Conservation (phyloP, 2,797 vertebrate genomes). For the Ambastaia sidthimunki region DNA sequence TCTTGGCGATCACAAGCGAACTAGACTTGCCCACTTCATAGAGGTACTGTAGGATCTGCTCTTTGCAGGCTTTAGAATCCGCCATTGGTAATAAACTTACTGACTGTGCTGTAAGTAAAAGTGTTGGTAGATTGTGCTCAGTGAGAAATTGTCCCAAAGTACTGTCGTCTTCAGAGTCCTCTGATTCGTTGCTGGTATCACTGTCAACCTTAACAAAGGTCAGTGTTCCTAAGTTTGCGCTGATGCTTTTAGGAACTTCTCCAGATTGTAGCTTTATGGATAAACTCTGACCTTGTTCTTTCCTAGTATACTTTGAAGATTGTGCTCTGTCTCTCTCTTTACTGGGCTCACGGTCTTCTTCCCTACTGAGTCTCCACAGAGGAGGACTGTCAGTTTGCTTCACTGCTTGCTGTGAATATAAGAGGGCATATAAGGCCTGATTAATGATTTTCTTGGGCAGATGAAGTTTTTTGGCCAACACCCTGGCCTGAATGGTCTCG, state of each 20-base stretch:
- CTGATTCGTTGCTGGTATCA: slow-evolving; percentile 49
- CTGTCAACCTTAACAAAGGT: slow-evolving; percentile 21
- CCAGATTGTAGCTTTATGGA: slow-evolving; percentile 14
- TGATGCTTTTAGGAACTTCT: neutral
- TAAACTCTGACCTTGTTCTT: slow-evolving; percentile 34
- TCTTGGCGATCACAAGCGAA: slow-evolving; percentile 85
- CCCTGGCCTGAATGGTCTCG: slow-evolving; percentile 72
- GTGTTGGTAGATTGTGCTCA: slow-evolving; percentile 45
- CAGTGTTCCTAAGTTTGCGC: neutral
- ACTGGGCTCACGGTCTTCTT: slow-evolving; percentile 29
- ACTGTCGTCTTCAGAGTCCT: slow-evolving; percentile 67
- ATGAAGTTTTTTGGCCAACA: slow-evolving; percentile 74
- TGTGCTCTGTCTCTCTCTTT: slow-evolving; percentile 12
- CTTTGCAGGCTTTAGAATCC: slow-evolving; percentile 82
- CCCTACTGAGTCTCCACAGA: slow-evolving; percentile 76
- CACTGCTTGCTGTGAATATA: slow-evolving; percentile 67
- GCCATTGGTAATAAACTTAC: slow-evolving; percentile 73
- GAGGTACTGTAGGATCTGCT: slow-evolving; percentile 83
- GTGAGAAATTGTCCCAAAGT: slow-evolving; percentile 61
- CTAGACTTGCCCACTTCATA: slow-evolving; percentile 73
- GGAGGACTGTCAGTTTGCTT: slow-evolving; percentile 76
- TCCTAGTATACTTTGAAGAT: neutral
- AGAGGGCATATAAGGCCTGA: slow-evolving; percentile 81
- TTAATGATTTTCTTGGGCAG: slow-evolving; percentile 85
- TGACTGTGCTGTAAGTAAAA: slow-evolving; percentile 27